Conservation (phyloP, 2,797 vertebrate genomes). For the Euthynnus affinis region DNA sequence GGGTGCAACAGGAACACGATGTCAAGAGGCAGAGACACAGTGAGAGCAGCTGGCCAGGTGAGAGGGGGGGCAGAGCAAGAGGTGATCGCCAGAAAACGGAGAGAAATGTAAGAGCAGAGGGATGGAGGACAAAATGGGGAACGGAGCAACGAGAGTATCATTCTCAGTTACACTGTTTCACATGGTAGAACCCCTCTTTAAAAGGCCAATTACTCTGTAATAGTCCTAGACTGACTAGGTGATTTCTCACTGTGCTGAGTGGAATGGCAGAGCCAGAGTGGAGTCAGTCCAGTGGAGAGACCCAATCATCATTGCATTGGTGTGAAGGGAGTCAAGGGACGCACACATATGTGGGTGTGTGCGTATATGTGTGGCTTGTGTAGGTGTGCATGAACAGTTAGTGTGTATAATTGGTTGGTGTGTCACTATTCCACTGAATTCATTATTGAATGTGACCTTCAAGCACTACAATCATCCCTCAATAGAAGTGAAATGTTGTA, state of each 20-base stretch:
- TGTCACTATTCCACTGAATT: constrained; percentile 63
- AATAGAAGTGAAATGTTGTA: constrained; percentile 7
- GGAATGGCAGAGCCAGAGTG: constrained; percentile 77
- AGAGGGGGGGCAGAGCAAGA: constrained; percentile 5
- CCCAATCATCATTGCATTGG: constrained; percentile 78
- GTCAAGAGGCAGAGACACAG: constrained; percentile 63
- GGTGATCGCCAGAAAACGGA: constrained; percentile 38
- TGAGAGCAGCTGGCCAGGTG: constrained; percentile 63
- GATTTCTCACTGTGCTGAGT: constrained; percentile 82
- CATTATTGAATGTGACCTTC: constrained; percentile 73
- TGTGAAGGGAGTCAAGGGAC: constrained; percentile 75
- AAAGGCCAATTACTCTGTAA: constrained; percentile 87
- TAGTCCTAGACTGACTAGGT: constrained; percentile 81
- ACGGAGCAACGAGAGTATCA: constrained; percentile 70
- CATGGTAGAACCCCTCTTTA: constrained; percentile 83
- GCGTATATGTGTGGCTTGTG: constrained; percentile 15
- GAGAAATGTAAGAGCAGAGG: constrained; percentile 35
- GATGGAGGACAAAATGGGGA: constrained; percentile 66
- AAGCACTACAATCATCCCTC: constrained; percentile 49
- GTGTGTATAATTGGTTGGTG: constrained; percentile 54
- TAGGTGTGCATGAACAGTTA: constrained; percentile 28
- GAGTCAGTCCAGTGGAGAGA: constrained; percentile 81
- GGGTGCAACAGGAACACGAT: constrained; percentile 56
- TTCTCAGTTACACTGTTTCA: constrained; percentile 85
- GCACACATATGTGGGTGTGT: constrained; percentile 28